phyloP scores from a whole-genome alignment of 2,113 vertebrate genomes.

The Megaceryle torquata region DNA sequence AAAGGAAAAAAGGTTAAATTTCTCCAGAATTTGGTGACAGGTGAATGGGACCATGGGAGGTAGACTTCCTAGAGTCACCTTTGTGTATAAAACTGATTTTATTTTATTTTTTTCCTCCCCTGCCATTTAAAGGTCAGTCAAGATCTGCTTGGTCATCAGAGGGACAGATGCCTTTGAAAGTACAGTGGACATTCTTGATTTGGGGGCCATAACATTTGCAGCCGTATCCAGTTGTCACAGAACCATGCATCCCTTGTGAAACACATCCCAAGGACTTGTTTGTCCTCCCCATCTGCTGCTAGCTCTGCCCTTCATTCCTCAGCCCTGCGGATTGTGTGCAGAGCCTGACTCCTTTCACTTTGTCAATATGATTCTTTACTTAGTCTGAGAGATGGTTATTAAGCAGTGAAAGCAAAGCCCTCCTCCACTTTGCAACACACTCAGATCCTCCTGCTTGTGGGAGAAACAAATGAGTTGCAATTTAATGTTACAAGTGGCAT shows the following conservation, averaged over 20 bases:
- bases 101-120: neutral
- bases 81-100: neutral
- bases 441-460: neutral
- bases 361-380: neutral
- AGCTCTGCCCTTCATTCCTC: neutral
- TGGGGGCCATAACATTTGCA: neutral
- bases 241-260: neutral
- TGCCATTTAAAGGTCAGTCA: neutral
- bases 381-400: constrained; percentile 16
- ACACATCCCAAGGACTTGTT: neutral
- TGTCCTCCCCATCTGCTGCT: neutral
- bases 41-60: neutral
- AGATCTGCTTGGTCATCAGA: neutral
- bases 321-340: neutral
- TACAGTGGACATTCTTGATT: neutral
- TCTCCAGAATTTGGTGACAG: neutral
- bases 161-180: neutral
- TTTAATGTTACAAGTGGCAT: neutral
- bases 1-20: neutral
- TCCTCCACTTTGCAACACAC: neutral
- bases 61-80: neutral
- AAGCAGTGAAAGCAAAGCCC: neutral
- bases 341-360: neutral
- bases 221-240: neutral
- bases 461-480: neutral